Evolutionary conservation across 2,797 vertebrate species (phyloP).

Genomic region (Stomatorhinus walkeri): DNA sequence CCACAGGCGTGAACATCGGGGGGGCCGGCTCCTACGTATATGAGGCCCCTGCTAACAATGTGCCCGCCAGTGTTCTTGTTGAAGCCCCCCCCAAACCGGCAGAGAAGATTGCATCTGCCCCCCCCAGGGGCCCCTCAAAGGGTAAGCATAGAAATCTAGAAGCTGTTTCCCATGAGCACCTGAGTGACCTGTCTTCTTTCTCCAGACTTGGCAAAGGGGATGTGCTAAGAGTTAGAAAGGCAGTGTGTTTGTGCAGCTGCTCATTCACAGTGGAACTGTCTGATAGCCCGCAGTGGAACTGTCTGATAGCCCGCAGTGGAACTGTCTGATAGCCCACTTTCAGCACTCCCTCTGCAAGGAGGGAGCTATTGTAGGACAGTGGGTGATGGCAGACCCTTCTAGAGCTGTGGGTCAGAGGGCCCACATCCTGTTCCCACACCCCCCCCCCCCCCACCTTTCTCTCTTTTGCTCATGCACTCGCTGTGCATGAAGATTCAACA

Average conservation of each 20-base stretch:
- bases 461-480: not conserved
- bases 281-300: not conserved
- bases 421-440: not conserved
- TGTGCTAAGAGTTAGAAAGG: not conserved
- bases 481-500: not conserved
- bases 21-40: constrained; percentile 91
- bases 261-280: not conserved
- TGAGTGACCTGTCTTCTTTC: not conserved
- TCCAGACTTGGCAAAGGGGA: not conserved
- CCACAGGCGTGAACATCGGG: constrained; percentile 86
- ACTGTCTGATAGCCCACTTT: too few relatives aligned
- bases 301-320: too few relatives aligned
- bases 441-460: not conserved
- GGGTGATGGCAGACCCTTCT: not conserved
- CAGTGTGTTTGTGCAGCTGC: not conserved
- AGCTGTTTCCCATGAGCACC: not conserved
- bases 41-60: constrained; percentile 68
- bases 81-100: constrained; percentile 63
- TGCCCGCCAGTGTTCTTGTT: constrained; percentile 49
- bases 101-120: constrained; percentile 62
- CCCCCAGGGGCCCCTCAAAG: constrained; percentile 76
- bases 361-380: not conserved
- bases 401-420: constrained; percentile 8
- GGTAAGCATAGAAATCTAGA: constrained; percentile 52
- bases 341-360: not conserved